Conservation (phyloP, 2,888 invertebrate genomes). For the Eilema griseolum region DNA sequence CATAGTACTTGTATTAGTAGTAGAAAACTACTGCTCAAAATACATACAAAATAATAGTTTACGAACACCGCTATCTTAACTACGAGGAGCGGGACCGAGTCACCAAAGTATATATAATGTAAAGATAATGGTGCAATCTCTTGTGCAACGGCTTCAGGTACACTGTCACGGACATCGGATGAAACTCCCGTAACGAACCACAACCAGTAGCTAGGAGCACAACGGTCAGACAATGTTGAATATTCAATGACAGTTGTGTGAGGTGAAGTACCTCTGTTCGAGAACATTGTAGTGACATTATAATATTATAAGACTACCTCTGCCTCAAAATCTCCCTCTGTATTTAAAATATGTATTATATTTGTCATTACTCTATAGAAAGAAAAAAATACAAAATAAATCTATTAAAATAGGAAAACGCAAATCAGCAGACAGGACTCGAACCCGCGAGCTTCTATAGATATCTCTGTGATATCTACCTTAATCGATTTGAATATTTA, state of each 20-base stretch:
- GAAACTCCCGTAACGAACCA: background rate
- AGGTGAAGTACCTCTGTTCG: background rate
- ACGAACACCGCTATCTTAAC: background rate
- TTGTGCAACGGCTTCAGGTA: background rate
- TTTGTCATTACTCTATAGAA: too few species aligned
- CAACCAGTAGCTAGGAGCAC: background rate
- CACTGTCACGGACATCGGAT: background rate
- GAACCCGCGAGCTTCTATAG: too few species aligned
- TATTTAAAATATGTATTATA: background rate
- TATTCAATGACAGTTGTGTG: background rate
- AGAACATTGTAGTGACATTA: too few species aligned
- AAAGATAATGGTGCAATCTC: background rate
- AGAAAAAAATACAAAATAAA: too few species aligned
- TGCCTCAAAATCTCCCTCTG: background rate
- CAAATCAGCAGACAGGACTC: too few species aligned
- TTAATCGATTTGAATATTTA: too few species aligned
- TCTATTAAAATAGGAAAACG: too few species aligned
- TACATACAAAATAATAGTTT: background rate
- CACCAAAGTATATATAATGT: background rate
- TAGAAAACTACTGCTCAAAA: too few species aligned
- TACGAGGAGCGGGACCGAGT: background rate
- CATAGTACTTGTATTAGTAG: too few species aligned
- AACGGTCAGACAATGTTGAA: background rate
- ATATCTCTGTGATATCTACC: too few species aligned
- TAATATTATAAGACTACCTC: too few species aligned